phyloP scores from a whole-genome alignment of 2,888 invertebrate species.

The Macrosoma leucophasiata region DNA sequence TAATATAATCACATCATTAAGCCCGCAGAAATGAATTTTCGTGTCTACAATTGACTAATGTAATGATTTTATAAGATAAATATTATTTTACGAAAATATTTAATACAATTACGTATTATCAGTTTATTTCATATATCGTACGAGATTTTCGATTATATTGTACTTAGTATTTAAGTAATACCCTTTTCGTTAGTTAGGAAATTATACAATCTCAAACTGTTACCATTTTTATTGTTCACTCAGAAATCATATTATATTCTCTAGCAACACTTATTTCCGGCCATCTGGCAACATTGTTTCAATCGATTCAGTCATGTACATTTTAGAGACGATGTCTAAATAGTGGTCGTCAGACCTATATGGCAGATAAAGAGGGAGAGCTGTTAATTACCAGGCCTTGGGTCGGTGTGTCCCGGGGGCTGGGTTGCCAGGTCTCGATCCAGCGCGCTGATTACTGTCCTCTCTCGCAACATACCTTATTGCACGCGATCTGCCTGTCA shows the following conservation, averaged over 20 bases:
- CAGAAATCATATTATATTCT: not conserved
- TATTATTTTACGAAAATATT: no score
- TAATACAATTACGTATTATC: no score
- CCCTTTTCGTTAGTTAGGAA: conserved; percentile 1
- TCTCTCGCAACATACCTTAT: conserved; percentile 19
- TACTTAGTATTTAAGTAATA: conserved; percentile 7
- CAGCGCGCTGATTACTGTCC: conserved; percentile 19
- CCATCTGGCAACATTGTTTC: not conserved
- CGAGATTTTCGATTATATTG: no score
- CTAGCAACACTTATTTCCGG: not conserved
- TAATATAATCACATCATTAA: no score
- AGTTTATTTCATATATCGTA: no score
- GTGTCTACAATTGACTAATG: no score
- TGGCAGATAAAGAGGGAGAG: conserved; percentile 24
- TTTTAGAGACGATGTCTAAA: conserved; percentile 10
- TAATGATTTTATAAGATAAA: no score
- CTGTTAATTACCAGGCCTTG: conserved; percentile 19
- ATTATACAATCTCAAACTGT: not conserved
- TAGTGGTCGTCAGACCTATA: conserved; percentile 27
- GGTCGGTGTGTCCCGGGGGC: conserved; percentile 11
- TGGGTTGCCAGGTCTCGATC: conserved; percentile 17
- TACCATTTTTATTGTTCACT: not conserved
- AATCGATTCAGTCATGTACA: conserved; percentile 1
- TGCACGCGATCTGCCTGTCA: conserved; percentile 5
- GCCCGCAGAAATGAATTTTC: no score